Percentiles rank a stretch among this genome's conserved stretches.
These are phyloP conservation scores for Heliconius melpomene DNA, from an alignment of 1,140 invertebrate species.

Conservation along the genomic window DNA sequence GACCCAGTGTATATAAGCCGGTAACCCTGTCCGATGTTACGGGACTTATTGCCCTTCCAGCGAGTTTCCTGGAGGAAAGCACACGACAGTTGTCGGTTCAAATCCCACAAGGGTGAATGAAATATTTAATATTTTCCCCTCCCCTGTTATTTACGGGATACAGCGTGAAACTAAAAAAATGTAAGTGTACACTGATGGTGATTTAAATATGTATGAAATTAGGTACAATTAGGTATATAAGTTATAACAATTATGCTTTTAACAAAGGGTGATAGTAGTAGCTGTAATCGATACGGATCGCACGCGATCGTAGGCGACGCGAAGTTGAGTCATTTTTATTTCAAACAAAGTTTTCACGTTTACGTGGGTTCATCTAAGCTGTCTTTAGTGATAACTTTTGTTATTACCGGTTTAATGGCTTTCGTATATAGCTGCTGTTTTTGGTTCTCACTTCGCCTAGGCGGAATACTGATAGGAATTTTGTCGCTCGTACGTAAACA, in stretches of 20 bases:
- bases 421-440: constrained; percentile 74
- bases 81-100: too few relatives aligned
- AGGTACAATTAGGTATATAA: background rate
- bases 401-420: constrained; percentile 51
- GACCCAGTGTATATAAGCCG: too few relatives aligned
- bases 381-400: background rate
- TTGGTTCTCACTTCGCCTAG: constrained; percentile 71
- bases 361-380: background rate
- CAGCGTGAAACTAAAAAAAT: background rate
- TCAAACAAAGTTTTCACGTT: background rate
- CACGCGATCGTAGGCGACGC: constrained; percentile 21
- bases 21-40: too few relatives aligned
- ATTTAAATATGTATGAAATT: background rate
- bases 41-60: too few relatives aligned
- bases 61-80: too few relatives aligned
- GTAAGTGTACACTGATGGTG: background rate
- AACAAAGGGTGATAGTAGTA: background rate
- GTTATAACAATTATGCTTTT: background rate
- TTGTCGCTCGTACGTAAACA: constrained; percentile 57
- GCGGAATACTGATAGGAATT: constrained; percentile 64
- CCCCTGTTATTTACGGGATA: too few relatives aligned
- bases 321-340: background rate
- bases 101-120: too few relatives aligned
- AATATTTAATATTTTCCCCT: too few relatives aligned
- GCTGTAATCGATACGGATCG: constrained; percentile 27